phyloP scores from a whole-genome alignment of 2,888 invertebrate genomes.

The Lithophane socia region DNA sequence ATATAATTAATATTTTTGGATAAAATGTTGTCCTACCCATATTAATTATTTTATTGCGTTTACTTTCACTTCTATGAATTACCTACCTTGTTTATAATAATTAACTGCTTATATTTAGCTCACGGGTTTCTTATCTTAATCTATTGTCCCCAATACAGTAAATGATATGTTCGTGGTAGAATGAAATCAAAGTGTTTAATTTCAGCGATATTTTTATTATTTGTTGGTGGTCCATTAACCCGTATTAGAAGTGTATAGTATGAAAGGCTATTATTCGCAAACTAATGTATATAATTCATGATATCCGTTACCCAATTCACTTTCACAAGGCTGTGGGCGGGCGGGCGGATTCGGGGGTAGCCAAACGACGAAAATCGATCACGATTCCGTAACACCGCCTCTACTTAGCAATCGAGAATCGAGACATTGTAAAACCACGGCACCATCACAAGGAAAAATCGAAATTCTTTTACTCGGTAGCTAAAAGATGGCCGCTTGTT shows the following conservation, averaged over 20 bases:
- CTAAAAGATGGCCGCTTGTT: not conserved
- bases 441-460: not conserved
- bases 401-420: conserved; percentile 16
- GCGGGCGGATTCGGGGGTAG: conserved; percentile 42
- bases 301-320: conserved; percentile 44
- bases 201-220: not conserved
- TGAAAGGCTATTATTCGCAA: conserved; percentile 23
- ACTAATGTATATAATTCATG: conserved; percentile 52
- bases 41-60: not conserved
- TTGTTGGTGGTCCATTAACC: not conserved
- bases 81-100: not conserved
- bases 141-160: not conserved
- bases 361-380: conserved; percentile 68
- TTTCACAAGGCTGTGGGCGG: conserved; percentile 35
- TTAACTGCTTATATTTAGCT: not conserved
- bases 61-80: not conserved
- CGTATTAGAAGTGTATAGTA: conserved; percentile 8
- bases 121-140: not conserved
- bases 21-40: not conserved
- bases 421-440: conserved; percentile 25
- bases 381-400: conserved; percentile 52
- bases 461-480: not conserved
- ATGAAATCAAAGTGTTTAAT: not conserved
- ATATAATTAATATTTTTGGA: too few species aligned
- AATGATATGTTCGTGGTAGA: not conserved